A percentile compares a stretch with the other conserved stretches of the same genome.
Evolutionary conservation across 1,140 invertebrate genomes (phyloP).

Genomic region (Sipha flava): DNA sequence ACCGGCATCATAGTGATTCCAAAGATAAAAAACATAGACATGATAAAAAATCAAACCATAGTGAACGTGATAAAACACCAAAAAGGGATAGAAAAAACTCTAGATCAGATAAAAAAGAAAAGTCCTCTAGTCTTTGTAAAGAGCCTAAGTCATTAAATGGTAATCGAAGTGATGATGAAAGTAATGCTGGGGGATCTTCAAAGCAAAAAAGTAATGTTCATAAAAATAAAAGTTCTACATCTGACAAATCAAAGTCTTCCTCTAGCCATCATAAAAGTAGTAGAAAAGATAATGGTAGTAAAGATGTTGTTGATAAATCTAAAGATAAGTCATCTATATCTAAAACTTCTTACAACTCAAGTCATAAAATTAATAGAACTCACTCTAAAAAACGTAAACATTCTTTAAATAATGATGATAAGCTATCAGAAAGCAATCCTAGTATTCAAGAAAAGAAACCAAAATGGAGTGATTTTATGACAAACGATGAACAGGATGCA

Average conservation of each 20-base stretch:
- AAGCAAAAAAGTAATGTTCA: background rate
- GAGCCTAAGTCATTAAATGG: background rate
- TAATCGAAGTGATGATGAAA: slow-evolving; percentile 10
- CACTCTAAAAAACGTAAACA: background rate
- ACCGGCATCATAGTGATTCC: background rate
- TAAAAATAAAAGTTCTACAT: slow-evolving; percentile 17
- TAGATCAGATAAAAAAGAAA: slow-evolving; percentile 4
- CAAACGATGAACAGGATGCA: slow-evolving; percentile 6
- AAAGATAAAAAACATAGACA: background rate
- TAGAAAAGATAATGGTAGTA: slow-evolving; percentile 20
- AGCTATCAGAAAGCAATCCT: background rate
- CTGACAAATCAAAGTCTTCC: slow-evolving; percentile 14
- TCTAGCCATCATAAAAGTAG: slow-evolving; percentile 11
- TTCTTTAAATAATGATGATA: background rate
- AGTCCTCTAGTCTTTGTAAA: slow-evolving; percentile 10
- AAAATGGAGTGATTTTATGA: background rate
- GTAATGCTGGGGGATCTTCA: background rate
- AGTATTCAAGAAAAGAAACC: background rate
- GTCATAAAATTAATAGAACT: background rate
- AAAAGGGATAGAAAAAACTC: slow-evolving; percentile 4
- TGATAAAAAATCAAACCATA: background rate
- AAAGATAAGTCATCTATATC: background rate
- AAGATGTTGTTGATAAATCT: background rate
- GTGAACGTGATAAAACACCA: background rate
- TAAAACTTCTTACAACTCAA: background rate